Conservation (phyloP, 2,888 invertebrate species). For the Neoitamus cyanurus region DNA sequence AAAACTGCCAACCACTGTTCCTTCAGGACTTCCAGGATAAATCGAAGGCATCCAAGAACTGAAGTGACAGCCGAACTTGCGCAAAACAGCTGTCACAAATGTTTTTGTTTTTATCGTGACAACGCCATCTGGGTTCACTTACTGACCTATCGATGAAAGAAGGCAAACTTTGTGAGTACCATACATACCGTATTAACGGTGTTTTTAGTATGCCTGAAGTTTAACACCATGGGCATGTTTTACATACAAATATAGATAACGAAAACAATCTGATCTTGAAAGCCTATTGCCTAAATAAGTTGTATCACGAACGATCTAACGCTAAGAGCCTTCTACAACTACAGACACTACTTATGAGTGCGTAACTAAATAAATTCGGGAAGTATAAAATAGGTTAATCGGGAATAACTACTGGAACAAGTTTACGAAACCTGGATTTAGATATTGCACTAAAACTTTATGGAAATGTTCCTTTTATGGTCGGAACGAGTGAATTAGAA, state of each 20-base stretch:
- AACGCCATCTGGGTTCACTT: background rate
- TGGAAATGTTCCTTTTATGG: no score
- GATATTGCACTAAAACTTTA: no score
- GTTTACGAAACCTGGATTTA: no score
- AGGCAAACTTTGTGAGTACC: background rate
- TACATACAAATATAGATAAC: background rate
- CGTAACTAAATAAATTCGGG: no score
- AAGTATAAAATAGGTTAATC: no score
- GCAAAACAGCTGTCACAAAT: conserved; percentile 37
- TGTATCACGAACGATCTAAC: background rate
- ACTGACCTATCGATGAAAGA: background rate
- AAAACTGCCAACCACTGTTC: background rate
- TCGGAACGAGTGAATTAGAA: no score
- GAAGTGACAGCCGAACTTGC: background rate
- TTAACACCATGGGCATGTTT: background rate
- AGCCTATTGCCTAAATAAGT: background rate
- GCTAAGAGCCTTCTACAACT: no score
- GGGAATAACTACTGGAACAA: no score
- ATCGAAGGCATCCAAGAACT: conserved; percentile 10
- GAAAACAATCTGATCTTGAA: background rate
- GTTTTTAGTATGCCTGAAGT: background rate
- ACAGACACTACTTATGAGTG: no score
- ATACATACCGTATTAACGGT: background rate
- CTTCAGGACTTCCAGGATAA: background rate
- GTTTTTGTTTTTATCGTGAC: background rate